Base-by-base conservation (phyloP, 53 echinoderm and acorn worm genomes). In the Stichopus horrens region DNA sequence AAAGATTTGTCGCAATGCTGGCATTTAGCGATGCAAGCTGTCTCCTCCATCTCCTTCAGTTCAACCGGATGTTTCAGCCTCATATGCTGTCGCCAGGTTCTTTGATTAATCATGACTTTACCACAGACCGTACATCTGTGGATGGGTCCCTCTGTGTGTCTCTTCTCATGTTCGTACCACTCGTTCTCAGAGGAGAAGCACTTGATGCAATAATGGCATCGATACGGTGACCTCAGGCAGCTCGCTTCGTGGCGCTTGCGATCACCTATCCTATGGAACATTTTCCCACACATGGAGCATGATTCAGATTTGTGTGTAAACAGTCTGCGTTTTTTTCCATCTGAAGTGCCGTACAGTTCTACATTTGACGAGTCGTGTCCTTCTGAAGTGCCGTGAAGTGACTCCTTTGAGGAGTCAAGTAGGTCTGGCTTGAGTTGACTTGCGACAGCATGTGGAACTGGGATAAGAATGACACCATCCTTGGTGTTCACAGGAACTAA, bases 111-210 rank as follows among this genome's bases (percentile, higher is more conserved):
- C 16, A 20, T 71, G 71, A 20, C 19, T 20, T 71, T 71, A 71
- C 18, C 71, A 18, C 71, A 71, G 18, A 71, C 18, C 18, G 14
- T 6, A 18, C 71, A 71, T 20, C 19, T 71, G 71, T 71, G 19
- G 71, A 71, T 71, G n/a, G 71, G 71, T 71, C 71, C 71, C 4
- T 71, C 71, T 7, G 71, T 71, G 71, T 71, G 71, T n/a, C 71
- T 13, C 18, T 71, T 71, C 5, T 71, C 71, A 20, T 71, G 71
- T 13, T 71, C 71, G 18, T 71, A 71, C 71, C 71, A 71, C 7
- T 71, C 71, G 71, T 71, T 18, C 71, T 71, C 71, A 5, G 71
- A 71, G 0, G 71, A 71, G 18, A 71, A 71, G 19, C 71, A 71
- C n/a, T 16, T 71, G 14, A 71, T 71, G 71, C 71, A 71, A 18